Evolutionary conservation across 2,888 invertebrate species (phyloP).

Genomic region (Eumerus sabulonum): DNA sequence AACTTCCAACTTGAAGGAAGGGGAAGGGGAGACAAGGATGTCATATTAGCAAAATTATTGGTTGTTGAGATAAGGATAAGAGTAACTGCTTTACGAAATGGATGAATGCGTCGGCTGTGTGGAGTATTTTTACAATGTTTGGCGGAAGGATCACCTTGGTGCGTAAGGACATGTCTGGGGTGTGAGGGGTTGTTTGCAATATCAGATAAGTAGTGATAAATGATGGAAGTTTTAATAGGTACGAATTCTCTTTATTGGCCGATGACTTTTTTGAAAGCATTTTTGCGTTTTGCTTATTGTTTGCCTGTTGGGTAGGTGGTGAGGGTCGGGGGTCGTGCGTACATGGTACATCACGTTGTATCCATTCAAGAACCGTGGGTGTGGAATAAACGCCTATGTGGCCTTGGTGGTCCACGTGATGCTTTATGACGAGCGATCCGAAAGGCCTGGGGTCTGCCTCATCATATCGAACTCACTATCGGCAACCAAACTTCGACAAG

Average conservation of each 20-base stretch:
- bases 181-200: conserved; percentile 21
- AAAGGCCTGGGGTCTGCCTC: too few species aligned
- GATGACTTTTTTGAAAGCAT: conserved; percentile 52
- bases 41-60: conserved; percentile 68
- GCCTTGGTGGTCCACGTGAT: too few species aligned
- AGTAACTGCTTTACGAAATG: conserved; percentile 54
- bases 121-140: too few species aligned
- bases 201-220: conserved; percentile 67
- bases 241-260: conserved; percentile 47
- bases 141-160: conserved; percentile 44
- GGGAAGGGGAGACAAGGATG: conserved; percentile 45
- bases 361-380: too few species aligned
- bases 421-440: too few species aligned
- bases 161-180: background rate
- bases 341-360: too few species aligned
- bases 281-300: too few species aligned
- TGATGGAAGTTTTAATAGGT: conserved; percentile 66
- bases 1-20: conserved; percentile 17
- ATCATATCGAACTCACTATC: too few species aligned
- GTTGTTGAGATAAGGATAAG: conserved; percentile 61
- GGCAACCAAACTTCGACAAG: too few species aligned
- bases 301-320: too few species aligned
- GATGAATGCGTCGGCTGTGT: conserved; percentile 13
- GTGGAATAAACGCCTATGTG: too few species aligned
- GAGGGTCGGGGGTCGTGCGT: too few species aligned